These are phyloP conservation scores for Ammodramus savannarum DNA, from an alignment of 2,113 vertebrate species.

Conservation along the genomic window DNA sequence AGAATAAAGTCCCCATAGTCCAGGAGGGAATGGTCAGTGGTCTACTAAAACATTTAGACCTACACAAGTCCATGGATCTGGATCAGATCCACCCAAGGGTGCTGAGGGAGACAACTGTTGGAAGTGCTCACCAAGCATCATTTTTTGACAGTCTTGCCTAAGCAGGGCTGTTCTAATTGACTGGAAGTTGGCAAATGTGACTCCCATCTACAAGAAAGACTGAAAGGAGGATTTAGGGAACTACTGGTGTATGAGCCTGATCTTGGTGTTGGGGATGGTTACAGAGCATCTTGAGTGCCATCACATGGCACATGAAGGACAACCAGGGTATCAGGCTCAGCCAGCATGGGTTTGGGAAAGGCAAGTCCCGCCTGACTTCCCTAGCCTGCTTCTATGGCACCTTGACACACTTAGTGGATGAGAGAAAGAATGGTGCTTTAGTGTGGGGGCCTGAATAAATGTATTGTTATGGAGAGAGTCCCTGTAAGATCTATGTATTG, in stretches of 20 bases:
- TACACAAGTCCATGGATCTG: neutral
- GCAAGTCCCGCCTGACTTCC: neutral
- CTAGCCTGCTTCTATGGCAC: neutral
- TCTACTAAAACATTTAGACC: neutral
- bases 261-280: too few relatives aligned
- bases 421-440: neutral
- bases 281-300: neutral
- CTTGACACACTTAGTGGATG: neutral
- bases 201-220: neutral
- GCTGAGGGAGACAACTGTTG: neutral
- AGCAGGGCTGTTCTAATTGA: neutral
- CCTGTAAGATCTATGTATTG: too few relatives aligned
- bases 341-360: neutral
- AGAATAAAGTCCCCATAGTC: neutral
- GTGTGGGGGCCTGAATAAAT: too few relatives aligned
- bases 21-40: neutral
- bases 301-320: too few relatives aligned
- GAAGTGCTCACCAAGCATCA: neutral
- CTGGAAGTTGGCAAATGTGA: neutral
- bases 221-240: neutral
- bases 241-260: fast-evolving
- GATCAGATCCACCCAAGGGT: neutral
- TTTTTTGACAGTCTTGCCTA: neutral
- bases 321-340: neutral
- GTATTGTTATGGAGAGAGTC: too few relatives aligned